Evolutionary conservation across 2,888 invertebrate species (phyloP), one percentile per base, ranked within the genome.

Genomic region (Rhorus exstirpatorius): DNA sequence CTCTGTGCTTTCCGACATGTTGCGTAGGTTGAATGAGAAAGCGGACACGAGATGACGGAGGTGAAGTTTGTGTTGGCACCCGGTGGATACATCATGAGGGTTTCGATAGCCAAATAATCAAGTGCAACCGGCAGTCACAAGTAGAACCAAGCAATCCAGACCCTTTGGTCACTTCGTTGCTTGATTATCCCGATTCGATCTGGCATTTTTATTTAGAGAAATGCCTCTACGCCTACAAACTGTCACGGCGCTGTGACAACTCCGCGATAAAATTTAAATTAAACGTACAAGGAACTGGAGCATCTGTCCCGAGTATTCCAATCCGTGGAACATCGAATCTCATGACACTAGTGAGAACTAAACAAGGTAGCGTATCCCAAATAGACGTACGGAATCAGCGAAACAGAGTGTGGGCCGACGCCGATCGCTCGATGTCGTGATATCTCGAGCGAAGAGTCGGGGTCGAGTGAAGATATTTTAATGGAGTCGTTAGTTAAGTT

Each of bases 401-500:
- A 79, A 79, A 72, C 60, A 26, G n/a, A 24, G 51, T 35, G n/a
- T n/a, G n/a, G 60, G 67, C 31, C 85, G 84, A 87, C 88, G 67
- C 41, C 85, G 84, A 87, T 88, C 86, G 86, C 78, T 49, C 55
- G 85, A 88, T 81, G 85, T 80, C 85, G 75, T 49, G 67, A 53
- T 78, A 78, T 35, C 55, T 70, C 55, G 53, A 24, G 41, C 24
- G n/a, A 8, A 70, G 24, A 51, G 26, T 46, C 10, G 63, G 71
- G 70, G 55, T 53, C 24, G 70, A 63, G 85, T 83, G 88, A 81
- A 85, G 86, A 88, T 88, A 87, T 84, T 89, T 67, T 88, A 88
- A 90, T 90, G 88, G 86, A 88, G 88, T 85, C 88, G 87, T 89
- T 90, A 87, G 88, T 89, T 87, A 88, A 87, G 88, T 89, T 89